Evolutionary conservation across 2,888 invertebrate genomes (phyloP).

Genomic region (Siphonodentalium dalli): DNA sequence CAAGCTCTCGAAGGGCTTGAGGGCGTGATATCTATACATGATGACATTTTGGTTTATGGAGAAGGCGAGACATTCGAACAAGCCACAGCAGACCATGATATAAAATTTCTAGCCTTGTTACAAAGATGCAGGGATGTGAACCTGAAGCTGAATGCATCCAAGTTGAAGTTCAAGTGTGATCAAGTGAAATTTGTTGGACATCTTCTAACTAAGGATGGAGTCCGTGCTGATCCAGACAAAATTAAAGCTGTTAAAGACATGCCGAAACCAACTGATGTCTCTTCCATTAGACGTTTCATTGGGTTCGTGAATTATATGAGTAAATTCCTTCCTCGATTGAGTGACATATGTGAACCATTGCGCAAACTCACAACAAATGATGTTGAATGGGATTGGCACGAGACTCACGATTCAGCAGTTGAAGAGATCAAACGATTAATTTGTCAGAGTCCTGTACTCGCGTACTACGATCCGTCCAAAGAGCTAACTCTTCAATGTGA

Average conservation of each 20-base stretch:
- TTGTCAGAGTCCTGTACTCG: constrained; percentile 12
- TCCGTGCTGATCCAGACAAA: constrained; percentile 26
- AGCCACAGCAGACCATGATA: constrained; percentile 25
- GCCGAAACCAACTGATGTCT: constrained; percentile 23
- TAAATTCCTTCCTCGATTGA: constrained; percentile 29
- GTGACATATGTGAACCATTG: constrained; percentile 28
- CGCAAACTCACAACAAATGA: constrained; percentile 25
- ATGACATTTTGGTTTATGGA: constrained; percentile 33
- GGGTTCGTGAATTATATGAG: constrained; percentile 32
- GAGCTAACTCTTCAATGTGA: constrained; percentile 19
- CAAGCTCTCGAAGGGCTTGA: constrained; percentile 29
- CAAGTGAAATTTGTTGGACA: constrained; percentile 30
- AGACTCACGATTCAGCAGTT: constrained; percentile 15
- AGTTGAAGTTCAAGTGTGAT: constrained; percentile 22
- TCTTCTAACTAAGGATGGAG: constrained; percentile 22
- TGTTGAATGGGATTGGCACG: constrained; percentile 18
- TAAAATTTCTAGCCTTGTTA: constrained; percentile 18
- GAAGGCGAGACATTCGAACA: constrained; percentile 22
- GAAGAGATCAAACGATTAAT: constrained; percentile 15
- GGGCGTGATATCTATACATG: constrained; percentile 29
- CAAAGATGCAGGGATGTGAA: constrained; percentile 16
- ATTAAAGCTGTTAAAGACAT: constrained; percentile 27
- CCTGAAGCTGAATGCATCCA: constrained; percentile 20
- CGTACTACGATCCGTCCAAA: constrained; percentile 17
- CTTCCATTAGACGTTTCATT: constrained; percentile 17